These are phyloP conservation scores for Mico argentatus DNA, from an alignment of 2,797 vertebrate genomes.

Conservation along the genomic window DNA sequence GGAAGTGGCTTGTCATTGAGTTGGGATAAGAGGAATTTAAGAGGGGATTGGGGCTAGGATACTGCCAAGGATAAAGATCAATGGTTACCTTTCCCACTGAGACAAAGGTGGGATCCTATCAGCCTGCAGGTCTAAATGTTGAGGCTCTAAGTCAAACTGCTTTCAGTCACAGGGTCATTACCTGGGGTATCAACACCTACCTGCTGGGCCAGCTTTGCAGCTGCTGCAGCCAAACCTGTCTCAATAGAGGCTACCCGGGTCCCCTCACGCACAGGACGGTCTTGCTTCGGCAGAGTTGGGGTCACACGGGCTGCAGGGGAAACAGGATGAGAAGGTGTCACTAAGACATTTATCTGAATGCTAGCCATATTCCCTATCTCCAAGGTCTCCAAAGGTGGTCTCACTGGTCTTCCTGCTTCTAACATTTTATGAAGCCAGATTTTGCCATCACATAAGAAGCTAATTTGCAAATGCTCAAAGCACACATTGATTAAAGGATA, in stretches of 20 bases:
- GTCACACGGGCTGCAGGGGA: slow-evolving; percentile 90
- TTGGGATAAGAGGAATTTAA: slow-evolving; percentile 8
- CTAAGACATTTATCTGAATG: slow-evolving; percentile 33
- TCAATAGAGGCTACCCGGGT: slow-evolving; percentile 96
- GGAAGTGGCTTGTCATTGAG: slow-evolving; percentile 27
- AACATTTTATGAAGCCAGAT: slow-evolving; percentile 49
- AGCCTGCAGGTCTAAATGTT: slow-evolving; percentile 27
- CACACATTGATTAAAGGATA: slow-evolving; percentile 36
- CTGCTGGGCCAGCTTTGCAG: slow-evolving; percentile 96
- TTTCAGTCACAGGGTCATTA: not conserved
- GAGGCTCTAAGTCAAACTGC: slow-evolving; percentile 5
- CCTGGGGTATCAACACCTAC: slow-evolving; percentile 78
- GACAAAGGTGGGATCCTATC: not conserved
- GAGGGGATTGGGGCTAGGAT: not conserved
- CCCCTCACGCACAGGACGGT: slow-evolving; percentile 94
- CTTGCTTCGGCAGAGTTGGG: slow-evolving; percentile 94
- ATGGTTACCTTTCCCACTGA: not conserved
- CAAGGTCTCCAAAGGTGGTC: not conserved
- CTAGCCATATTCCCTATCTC: slow-evolving; percentile 12
- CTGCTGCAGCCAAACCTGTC: slow-evolving; percentile 95
- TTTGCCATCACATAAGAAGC: slow-evolving; percentile 13
- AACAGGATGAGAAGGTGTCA: slow-evolving; percentile 17
- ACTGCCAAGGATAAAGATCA: slow-evolving; percentile 25
- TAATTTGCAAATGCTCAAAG: slow-evolving; percentile 23
- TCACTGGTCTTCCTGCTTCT: slow-evolving; percentile 18